Conservation (phyloP, 2,888 invertebrate genomes). For the Hydropsyche betteni region DNA sequence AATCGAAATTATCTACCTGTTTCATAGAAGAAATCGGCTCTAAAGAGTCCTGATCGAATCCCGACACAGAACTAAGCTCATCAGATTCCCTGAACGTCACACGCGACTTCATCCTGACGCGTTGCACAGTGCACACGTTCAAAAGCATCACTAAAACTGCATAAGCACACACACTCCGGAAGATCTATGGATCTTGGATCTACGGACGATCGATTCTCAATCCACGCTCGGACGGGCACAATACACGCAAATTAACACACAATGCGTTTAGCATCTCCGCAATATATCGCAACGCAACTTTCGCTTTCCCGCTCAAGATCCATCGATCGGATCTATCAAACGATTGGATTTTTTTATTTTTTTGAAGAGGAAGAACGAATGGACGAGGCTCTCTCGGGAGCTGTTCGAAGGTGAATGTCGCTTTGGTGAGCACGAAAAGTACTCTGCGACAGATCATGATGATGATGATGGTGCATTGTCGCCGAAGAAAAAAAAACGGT, state of each 20-base stretch:
- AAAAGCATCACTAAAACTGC: conserved; percentile 44
- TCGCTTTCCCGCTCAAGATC: conserved; percentile 7
- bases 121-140: conserved; percentile 45
- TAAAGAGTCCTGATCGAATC: conserved; percentile 49
- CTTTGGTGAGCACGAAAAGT: conserved; percentile 18
- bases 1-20: conserved; percentile 15
- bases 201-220: conserved; percentile 1
- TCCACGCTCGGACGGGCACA: conserved; percentile 2
- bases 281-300: background rate
- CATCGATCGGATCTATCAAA: no score
- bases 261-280: conserved; percentile 9
- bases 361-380: background rate
- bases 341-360: no score
- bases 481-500: conserved; percentile 16
- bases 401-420: conserved; percentile 35
- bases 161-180: background rate
- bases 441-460: conserved; percentile 31
- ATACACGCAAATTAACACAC: conserved; percentile 19
- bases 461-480: background rate
- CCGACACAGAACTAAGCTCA: conserved; percentile 47
- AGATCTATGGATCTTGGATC: conserved; percentile 1
- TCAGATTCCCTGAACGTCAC: conserved; percentile 50
- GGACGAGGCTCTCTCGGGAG: conserved; percentile 10
- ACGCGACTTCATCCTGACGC: conserved; percentile 49
- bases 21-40: conserved; percentile 42